Base-by-base conservation (phyloP, 2,888 invertebrate species). In the Drosophila percnosoma region DNA sequence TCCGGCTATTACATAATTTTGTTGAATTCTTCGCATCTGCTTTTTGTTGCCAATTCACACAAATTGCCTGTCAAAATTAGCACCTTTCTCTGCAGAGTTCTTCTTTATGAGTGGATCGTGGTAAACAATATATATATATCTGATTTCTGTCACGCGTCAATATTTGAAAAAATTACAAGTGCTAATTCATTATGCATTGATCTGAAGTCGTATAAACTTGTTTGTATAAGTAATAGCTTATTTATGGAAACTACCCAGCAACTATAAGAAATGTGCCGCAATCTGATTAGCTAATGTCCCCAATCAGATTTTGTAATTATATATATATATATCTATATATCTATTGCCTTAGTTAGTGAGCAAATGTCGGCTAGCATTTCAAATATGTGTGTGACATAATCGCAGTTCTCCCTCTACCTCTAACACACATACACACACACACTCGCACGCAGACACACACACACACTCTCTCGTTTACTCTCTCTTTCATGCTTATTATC, bases 261-360 rank as follows among this genome's bases (percentile, higher is more conserved):
- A 63, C 27, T 31, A 33, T 18, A 11, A 27, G 45, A 68, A 71
- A 5, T 7, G 27, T 33, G 24, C n/a, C 27, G 34, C 24, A 52
- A 61, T 60, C 57, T 54, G 68, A 77, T 79, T 79, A 68, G 72
- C 51, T 27, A 64, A 71, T 58, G 61, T 70, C 55, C 40, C 58
- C 70, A 83, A 86, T 83, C 73, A 71, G 86, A 80, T 84, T 83
- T 86, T 86, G 88, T 72, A 78, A 80, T 77, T 58, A 40, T 72
- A 21, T 33, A 18, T 11, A 53, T 34, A 7, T 24, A 24, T 21
- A 21, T 31, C 11, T 7, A 4, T 34, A 4, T 36, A 31, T 31
- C 11, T 34, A 75, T 78, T 76, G 67, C 76, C 64, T 65, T 65
- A 72, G 38, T 54, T 65, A n/a, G 38, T 52, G 29, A 34, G 53